These are phyloP conservation scores for Thaleichthys pacificus DNA, from an alignment of 2,797 vertebrate genomes.

Conservation along the genomic window DNA sequence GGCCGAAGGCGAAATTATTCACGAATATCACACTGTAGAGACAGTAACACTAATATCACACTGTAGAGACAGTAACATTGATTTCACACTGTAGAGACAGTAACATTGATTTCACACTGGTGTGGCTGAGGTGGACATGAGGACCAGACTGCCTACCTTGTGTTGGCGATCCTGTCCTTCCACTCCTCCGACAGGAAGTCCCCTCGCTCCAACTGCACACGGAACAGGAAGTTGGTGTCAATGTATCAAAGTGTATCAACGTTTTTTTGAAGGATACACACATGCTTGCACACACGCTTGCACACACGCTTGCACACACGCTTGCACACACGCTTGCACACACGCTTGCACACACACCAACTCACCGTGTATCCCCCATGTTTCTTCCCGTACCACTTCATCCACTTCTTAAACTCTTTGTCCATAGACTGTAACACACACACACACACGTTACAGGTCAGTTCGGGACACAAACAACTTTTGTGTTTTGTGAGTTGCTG, in stretches of 20 bases:
- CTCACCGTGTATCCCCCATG: slow-evolving; percentile 99
- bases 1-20: slow-evolving; percentile 99
- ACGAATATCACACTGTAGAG: slow-evolving; percentile 99
- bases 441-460: not conserved
- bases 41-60: slow-evolving; percentile 43
- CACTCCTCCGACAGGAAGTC: slow-evolving; percentile 99
- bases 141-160: no score
- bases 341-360: slow-evolving; percentile 23
- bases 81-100: no score
- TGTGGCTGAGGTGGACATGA: no score
- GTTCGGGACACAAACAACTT: no score
- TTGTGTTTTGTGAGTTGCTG: no score
- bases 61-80: no score
- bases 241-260: no score
- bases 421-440: slow-evolving; percentile 87
- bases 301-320: no score
- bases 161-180: slow-evolving; percentile 97
- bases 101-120: no score
- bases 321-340: no score
- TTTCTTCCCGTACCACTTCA: slow-evolving; percentile 99
- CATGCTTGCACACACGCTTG: not conserved
- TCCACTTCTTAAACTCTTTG: slow-evolving; percentile 98
- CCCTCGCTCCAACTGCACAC: slow-evolving; percentile 93
- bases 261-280: not conserved
- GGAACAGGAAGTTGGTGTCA: not conserved